These are phyloP conservation scores for Lycodopsis pacificus DNA, from an alignment of 2,797 vertebrate species.

Conservation along the genomic window DNA sequence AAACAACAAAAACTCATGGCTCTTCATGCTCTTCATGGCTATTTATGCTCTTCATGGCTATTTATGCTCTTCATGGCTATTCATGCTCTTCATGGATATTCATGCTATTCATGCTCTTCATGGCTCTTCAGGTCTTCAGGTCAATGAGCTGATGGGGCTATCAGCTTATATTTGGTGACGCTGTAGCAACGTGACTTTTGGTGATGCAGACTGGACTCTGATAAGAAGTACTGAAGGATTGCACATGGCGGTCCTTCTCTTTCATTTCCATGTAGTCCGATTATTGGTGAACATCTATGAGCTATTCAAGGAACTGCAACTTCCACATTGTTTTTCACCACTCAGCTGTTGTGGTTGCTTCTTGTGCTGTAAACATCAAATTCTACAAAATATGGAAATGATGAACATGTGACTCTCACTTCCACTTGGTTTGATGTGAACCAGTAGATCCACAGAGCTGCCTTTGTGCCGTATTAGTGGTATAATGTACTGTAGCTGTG, in stretches of 20 bases:
- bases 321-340: constrained; percentile 6
- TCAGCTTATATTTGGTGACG: not conserved
- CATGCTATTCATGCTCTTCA: too few relatives aligned
- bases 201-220: not conserved
- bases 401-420: constrained; percentile 1
- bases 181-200: too few relatives aligned
- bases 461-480: not conserved
- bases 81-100: not conserved
- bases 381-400: constrained; percentile 5
- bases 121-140: not conserved
- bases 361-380: not conserved
- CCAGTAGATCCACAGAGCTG: not conserved
- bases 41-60: too few relatives aligned
- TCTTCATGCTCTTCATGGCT: too few relatives aligned
- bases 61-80: too few relatives aligned
- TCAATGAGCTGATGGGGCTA: too few relatives aligned
- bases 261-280: not conserved
- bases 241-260: not conserved
- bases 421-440: not conserved
- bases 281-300: not conserved
- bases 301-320: not conserved
- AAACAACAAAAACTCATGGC: not conserved
- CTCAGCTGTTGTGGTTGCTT: constrained; percentile 6
- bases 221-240: not conserved
- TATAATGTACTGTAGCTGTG: not conserved